Evolutionary conservation across 2,888 invertebrate genomes (phyloP).

Genomic region (Phragmatobia fuliginosa): DNA sequence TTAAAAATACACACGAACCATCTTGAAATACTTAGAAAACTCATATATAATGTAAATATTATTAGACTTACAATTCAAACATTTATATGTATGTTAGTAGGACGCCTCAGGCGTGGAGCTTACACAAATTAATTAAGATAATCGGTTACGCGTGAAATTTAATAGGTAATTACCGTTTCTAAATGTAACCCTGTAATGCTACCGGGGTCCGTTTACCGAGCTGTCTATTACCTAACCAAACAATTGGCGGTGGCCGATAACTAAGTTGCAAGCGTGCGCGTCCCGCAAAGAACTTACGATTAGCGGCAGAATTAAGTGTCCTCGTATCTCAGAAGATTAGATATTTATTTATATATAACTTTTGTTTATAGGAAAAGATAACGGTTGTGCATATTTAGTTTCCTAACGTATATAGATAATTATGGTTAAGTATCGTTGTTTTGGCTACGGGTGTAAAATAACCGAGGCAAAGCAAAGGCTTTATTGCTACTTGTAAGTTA

Average conservation of each 20-base stretch:
- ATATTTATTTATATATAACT: conserved; percentile 26
- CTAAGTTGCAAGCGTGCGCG: conserved; percentile 70
- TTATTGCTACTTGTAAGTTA: not conserved
- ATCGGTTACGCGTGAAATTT: conserved; percentile 71
- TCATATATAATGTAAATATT: not conserved
- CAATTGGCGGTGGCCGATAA: conserved; percentile 78
- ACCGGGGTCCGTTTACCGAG: conserved; percentile 54
- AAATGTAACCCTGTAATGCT: conserved; percentile 65
- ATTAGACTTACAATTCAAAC: not conserved
- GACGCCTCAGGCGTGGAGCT: conserved; percentile 52
- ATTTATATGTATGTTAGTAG: not conserved
- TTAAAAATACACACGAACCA: not conserved
- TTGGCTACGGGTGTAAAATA: not conserved
- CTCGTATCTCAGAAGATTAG: conserved; percentile 36
- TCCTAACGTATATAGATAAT: conserved; percentile 1
- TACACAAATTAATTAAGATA: conserved; percentile 71
- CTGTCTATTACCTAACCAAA: conserved; percentile 80
- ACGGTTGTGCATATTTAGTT: conserved; percentile 22
- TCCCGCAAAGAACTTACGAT: conserved; percentile 58
- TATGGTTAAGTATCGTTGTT: not conserved
- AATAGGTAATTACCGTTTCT: conserved; percentile 74
- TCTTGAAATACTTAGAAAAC: not conserved
- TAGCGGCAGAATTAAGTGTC: conserved; percentile 44
- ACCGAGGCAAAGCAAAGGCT: not conserved
- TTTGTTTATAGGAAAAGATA: conserved; percentile 25